Base-by-base conservation (phyloP, 2,888 invertebrate species). In the Dioctria rufipes region DNA sequence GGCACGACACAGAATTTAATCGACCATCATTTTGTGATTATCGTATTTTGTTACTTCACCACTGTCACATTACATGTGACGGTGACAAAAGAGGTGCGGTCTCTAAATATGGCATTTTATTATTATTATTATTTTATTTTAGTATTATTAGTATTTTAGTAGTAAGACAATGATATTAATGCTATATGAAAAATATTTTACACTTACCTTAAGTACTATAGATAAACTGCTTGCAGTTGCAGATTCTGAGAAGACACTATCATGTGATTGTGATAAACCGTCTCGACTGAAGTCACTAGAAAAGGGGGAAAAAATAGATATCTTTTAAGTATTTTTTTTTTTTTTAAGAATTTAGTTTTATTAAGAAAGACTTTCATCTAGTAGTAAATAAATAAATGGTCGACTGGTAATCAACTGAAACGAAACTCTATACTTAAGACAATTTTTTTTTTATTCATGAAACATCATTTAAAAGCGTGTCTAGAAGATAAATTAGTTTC, bases 251-350 rank as follows among this genome's bases (percentile, higher is more conserved):
- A 97, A 97, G 86, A 97, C 95, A 84, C 96, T 96, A 91, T 97
- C 96, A 89, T 96, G 96, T 39, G 96, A 96, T 86, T 96, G 95
- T 83, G 96, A 96, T 85, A 96, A 91, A 80, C 93, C 92, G 81
- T 89, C 89, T 61, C 88, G 86, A 79, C 86, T 86, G 83, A 86
- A 88, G 82, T 88, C 88, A 83, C 89, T 89, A 84, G 0, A 83
- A 83, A 46, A 54, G 37, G 60, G 51, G 54, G 40, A 40, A 73
- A 79, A 54, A 67, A 46, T n/a, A 25, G 25, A 25, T 25, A 25
- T 25, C 0, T 25, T 25, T 25, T 25, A 25, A 25, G 25, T 25
- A 2, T 25, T 25, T 25, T 0, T 25, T 25, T 25, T 25, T 25
- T 0, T 25, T 25, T 25, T 25, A 2, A 25, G 25, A 25, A 25